These are phyloP conservation scores for Ceyx margarethae DNA, from an alignment of 2,113 vertebrate genomes.

Conservation along the genomic window DNA sequence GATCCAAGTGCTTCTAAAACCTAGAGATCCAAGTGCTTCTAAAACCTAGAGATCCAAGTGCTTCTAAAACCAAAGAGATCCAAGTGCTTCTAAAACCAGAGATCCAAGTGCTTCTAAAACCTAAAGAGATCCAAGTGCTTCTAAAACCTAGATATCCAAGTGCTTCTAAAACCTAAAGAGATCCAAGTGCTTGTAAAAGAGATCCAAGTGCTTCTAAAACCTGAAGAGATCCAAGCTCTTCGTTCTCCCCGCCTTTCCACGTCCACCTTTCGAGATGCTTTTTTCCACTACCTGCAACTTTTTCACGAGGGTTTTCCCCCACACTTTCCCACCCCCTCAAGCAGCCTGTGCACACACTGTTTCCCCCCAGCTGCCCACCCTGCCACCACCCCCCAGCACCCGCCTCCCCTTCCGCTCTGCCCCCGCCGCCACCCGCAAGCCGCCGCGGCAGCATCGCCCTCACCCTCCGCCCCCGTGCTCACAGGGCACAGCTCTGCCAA, in stretches of 20 bases:
- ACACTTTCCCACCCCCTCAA: background rate
- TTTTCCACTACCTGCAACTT: background rate
- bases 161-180: too few relatives aligned
- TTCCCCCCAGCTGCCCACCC: background rate
- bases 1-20: too few relatives aligned
- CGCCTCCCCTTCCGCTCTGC: accelerated
- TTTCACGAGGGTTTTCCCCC: background rate
- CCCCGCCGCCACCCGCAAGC: background rate
- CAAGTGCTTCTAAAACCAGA: too few relatives aligned
- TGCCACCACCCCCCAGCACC: background rate
- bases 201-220: background rate
- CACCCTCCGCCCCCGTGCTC: background rate
- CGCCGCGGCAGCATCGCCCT: background rate
- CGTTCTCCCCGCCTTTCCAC: background rate
- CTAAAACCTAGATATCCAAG: too few relatives aligned
- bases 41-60: too few relatives aligned
- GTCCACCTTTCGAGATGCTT: background rate
- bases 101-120: too few relatives aligned
- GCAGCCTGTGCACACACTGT: background rate
- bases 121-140: too few relatives aligned
- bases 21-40: too few relatives aligned
- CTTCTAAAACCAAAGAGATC: too few relatives aligned
- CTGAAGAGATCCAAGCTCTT: background rate
- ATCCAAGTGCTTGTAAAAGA: too few relatives aligned
- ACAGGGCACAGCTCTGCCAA: background rate